Evolutionary conservation across 2,888 invertebrate species (phyloP).

Genomic region (Bedellia somnulentella): DNA sequence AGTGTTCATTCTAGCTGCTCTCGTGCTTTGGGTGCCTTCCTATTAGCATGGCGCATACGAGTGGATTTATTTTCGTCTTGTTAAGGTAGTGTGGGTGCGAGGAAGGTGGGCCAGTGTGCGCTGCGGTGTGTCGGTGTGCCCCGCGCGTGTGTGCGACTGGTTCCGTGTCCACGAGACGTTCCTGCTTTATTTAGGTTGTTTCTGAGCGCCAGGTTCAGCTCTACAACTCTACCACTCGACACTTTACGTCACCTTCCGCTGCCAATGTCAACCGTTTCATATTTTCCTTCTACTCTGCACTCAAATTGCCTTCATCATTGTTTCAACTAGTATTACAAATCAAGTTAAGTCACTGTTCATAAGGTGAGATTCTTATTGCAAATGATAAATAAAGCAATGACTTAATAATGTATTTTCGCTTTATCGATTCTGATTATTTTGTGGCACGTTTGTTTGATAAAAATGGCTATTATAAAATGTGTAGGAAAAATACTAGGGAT

Average conservation of each 20-base stretch:
- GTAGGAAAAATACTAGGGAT: constrained; percentile 1
- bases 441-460: too few species aligned
- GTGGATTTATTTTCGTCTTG: constrained; percentile 60
- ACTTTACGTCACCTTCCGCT: too few species aligned
- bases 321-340: too few species aligned
- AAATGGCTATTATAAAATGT: neutral
- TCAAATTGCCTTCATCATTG: too few species aligned
- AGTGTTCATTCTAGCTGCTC: constrained; percentile 36
- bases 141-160: constrained; percentile 23
- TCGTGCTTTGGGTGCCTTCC: constrained; percentile 41
- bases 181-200: constrained; percentile 29
- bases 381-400: too few species aligned
- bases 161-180: constrained; percentile 38
- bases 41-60: constrained; percentile 59
- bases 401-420: too few species aligned
- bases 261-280: too few species aligned
- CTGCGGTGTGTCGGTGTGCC: constrained; percentile 21
- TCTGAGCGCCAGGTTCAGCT: constrained; percentile 12
- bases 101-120: constrained; percentile 22
- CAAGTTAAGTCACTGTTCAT: too few species aligned
- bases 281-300: too few species aligned
- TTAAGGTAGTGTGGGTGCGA: constrained; percentile 35
- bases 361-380: too few species aligned
- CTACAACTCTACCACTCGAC: constrained; percentile 3
- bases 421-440: too few species aligned